These are phyloP conservation scores for Brachionus koreanus DNA, from an alignment of 1,140 invertebrate genomes.

Conservation along the genomic window DNA sequence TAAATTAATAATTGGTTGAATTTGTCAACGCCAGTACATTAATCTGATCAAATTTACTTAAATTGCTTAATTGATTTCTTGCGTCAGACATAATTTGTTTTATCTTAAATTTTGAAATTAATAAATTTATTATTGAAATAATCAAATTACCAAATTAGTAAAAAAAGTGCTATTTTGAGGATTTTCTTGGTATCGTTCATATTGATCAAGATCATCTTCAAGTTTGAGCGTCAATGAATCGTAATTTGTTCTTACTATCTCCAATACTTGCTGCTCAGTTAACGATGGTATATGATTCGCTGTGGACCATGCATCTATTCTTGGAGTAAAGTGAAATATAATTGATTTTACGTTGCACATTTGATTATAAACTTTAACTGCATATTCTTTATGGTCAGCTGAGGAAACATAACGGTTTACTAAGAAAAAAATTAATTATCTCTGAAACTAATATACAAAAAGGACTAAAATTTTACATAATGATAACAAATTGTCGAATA, in stretches of 20 bases:
- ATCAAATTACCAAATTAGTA: conserved; percentile 59
- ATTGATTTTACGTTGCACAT: conserved; percentile 64
- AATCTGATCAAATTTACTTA: conserved; percentile 28
- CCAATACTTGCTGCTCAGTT: conserved; percentile 66
- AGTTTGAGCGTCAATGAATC: conserved; percentile 88
- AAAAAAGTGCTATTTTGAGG: conserved; percentile 58
- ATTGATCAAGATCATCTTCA: conserved; percentile 88
- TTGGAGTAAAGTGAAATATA: conserved; percentile 89
- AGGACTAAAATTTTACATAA: conserved; percentile 64
- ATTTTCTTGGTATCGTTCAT: conserved; percentile 80
- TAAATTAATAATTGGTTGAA: background rate
- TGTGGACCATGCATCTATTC: conserved; percentile 77
- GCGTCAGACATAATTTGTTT: conserved; percentile 15
- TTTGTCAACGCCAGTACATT: background rate
- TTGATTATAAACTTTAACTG: conserved; percentile 31
- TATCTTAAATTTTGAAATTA: background rate
- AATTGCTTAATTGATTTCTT: background rate
- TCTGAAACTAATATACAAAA: conserved; percentile 46
- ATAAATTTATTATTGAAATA: background rate
- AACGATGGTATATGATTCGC: conserved; percentile 4
- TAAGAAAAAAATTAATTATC: conserved; percentile 1
- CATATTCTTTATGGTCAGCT: conserved; percentile 33
- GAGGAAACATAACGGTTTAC: conserved; percentile 44
- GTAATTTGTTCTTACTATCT: conserved; percentile 89
- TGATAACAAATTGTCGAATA: conserved; percentile 88